Evolutionary conservation across 2,888 invertebrate genomes (phyloP).

Genomic region (Folsomia manolachei): DNA sequence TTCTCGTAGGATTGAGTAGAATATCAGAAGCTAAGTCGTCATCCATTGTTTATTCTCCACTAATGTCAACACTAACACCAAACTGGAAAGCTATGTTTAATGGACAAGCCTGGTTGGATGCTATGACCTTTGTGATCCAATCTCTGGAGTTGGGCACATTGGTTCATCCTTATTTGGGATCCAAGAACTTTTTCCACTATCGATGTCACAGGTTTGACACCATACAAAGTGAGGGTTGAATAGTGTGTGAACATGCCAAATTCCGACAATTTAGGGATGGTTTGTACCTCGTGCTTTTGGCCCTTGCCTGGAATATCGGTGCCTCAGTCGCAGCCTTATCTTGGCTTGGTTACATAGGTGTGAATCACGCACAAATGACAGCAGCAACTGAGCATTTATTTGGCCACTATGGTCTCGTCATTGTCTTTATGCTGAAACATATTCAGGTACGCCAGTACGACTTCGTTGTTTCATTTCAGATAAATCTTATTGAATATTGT

Average conservation of each 20-base stretch:
- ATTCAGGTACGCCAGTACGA: slow-evolving; percentile 23
- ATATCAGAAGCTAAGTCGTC: not conserved
- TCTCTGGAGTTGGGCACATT: slow-evolving; percentile 39
- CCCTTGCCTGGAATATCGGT: slow-evolving; percentile 32
- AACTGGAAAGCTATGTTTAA: slow-evolving; percentile 27
- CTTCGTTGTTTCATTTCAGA: not conserved
- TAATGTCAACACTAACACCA: slow-evolving; percentile 16
- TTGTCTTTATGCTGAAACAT: slow-evolving; percentile 37
- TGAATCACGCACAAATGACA: slow-evolving; percentile 28
- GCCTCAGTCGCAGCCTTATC: slow-evolving; percentile 25
- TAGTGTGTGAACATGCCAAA: not conserved
- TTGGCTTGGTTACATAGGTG: slow-evolving; percentile 40
- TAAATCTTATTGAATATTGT: not conserved
- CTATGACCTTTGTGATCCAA: slow-evolving; percentile 30
- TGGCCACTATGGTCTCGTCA: slow-evolving; percentile 40
- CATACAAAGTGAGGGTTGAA: too few relatives aligned
- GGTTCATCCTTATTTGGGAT: slow-evolving; percentile 40
- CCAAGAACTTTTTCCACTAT: slow-evolving; percentile 43
- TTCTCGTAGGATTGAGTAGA: slow-evolving; percentile 14
- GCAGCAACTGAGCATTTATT: slow-evolving; percentile 23
- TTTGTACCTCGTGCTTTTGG: slow-evolving; percentile 25
- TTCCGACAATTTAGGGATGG: slow-evolving; percentile 42
- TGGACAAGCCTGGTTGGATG: slow-evolving; percentile 39
- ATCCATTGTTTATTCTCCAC: slow-evolving; percentile 26
- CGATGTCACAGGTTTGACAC: slow-evolving; percentile 22